These are phyloP conservation scores for Lasioglossum pauxillum DNA, from an alignment of 2,888 invertebrate species.

Conservation along the genomic window DNA sequence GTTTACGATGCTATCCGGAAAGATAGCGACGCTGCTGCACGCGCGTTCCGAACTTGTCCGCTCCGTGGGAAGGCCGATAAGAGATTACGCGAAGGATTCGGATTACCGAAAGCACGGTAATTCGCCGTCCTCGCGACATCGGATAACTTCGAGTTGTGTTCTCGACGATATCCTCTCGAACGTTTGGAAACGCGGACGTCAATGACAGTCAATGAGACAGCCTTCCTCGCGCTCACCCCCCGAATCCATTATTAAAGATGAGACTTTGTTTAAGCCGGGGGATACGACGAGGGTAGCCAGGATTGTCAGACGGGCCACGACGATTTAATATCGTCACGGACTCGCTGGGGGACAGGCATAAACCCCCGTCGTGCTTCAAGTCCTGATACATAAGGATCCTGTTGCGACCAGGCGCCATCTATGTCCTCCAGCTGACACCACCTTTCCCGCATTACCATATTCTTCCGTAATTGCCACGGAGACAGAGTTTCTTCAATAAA, in stretches of 20 bases:
- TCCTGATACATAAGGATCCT: constrained; percentile 59
- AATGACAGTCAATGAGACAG: constrained; percentile 9
- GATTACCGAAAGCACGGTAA: background rate
- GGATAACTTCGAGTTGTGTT: background rate
- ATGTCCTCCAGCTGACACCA: constrained; percentile 34
- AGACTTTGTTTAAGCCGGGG: constrained; percentile 9
- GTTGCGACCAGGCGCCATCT: constrained; percentile 47
- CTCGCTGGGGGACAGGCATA: constrained; percentile 35
- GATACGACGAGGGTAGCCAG: background rate
- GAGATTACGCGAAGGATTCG: background rate
- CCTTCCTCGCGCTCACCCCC: background rate
- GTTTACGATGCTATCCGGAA: constrained; percentile 6
- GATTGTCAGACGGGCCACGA: constrained; percentile 25
- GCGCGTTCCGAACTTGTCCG: constrained; percentile 3
- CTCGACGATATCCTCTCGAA: background rate
- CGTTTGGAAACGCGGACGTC: constrained; percentile 14
- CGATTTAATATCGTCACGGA: constrained; percentile 57
- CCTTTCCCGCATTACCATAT: constrained; percentile 47
- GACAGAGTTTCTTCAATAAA: background rate
- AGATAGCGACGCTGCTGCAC: background rate
- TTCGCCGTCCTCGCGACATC: background rate
- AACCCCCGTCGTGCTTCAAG: constrained; percentile 57
- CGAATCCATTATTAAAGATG: constrained; percentile 41
- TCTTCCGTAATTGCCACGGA: constrained; percentile 31
- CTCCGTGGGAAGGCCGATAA: background rate